Percentiles rank a stretch among this genome's conserved stretches.
Conservation (phyloP, 2,113 vertebrate species). For the Cnemophilus loriae region DNA sequence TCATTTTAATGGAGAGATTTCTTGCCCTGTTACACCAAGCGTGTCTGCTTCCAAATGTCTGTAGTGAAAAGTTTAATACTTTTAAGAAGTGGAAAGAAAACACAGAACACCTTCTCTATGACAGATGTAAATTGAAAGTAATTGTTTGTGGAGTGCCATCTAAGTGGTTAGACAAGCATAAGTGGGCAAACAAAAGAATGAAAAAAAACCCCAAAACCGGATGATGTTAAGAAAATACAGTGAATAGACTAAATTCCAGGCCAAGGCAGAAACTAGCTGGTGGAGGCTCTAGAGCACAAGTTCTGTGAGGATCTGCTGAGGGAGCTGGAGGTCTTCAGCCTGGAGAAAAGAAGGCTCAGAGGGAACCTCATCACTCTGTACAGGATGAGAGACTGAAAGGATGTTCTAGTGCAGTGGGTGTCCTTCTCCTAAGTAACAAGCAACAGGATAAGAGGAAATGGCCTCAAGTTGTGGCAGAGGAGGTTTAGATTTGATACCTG, state of each 20-base stretch:
- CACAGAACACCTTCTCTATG: background rate
- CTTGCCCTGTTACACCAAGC: background rate
- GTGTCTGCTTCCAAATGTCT: background rate
- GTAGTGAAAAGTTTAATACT: background rate
- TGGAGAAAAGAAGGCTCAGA: background rate
- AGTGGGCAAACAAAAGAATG: constrained; percentile 1
- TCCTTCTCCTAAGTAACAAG: background rate
- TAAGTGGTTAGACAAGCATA: constrained; percentile 1
- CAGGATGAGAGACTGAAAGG: background rate
- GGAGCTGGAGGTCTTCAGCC: background rate
- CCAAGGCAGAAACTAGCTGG: background rate
- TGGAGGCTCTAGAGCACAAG: background rate
- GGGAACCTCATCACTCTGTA: background rate
- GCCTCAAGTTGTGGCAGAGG: background rate
- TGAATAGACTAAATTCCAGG: constrained; percentile 15
- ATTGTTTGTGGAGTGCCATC: background rate
- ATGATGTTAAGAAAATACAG: background rate
- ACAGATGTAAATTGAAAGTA: background rate
- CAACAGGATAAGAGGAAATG: background rate
- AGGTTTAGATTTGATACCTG: background rate
- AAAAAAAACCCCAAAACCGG: background rate
- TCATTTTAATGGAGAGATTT: background rate
- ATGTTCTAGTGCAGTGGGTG: background rate
- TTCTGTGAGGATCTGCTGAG: background rate
- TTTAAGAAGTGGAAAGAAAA: background rate